phyloP scores from a whole-genome alignment of 2,888 invertebrate species.

The Stenichneumon culpator region DNA sequence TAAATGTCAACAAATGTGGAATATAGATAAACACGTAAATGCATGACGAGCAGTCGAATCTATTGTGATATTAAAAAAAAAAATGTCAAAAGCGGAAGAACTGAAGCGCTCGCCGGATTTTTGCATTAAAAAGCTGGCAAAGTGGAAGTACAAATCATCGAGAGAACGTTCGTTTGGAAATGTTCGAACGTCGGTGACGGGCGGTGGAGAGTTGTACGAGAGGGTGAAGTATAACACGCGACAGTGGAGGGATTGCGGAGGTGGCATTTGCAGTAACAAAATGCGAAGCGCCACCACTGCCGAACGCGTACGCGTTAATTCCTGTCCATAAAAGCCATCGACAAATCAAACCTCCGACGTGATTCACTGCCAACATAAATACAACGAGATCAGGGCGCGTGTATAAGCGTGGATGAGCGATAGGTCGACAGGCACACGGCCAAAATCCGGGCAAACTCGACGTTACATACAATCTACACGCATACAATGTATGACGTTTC shows the following conservation, averaged over 20 bases:
- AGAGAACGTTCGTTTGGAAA: slow-evolving; percentile 76
- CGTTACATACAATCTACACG: slow-evolving; percentile 41
- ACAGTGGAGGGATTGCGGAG: slow-evolving; percentile 69
- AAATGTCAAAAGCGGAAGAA: slow-evolving; percentile 40
- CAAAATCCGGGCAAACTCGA: slow-evolving; percentile 39
- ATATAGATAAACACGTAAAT: slow-evolving; percentile 26
- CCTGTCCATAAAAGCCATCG: slow-evolving; percentile 85
- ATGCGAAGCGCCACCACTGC: slow-evolving; percentile 79
- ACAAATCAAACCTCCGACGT: slow-evolving; percentile 84
- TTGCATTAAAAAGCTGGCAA: slow-evolving; percentile 81
- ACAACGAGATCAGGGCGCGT: slow-evolving; percentile 83
- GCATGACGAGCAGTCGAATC: slow-evolving; percentile 33
- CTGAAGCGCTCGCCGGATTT: slow-evolving; percentile 57
- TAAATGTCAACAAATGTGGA: background rate
- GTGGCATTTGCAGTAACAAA: slow-evolving; percentile 83
- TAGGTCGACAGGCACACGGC: slow-evolving; percentile 79
- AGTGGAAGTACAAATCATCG: slow-evolving; percentile 82
- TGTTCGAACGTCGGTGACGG: slow-evolving; percentile 64
- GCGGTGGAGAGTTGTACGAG: slow-evolving; percentile 13
- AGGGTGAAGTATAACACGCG: slow-evolving; percentile 53
- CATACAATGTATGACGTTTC: slow-evolving; percentile 18
- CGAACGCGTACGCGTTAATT: slow-evolving; percentile 81
- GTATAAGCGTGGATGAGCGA: slow-evolving; percentile 82
- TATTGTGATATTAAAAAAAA: slow-evolving; percentile 33
- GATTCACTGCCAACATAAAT: slow-evolving; percentile 85